phyloP scores from a whole-genome alignment of 92 coral and sea anemone genomes.

The Epizoanthus rinbou region DNA sequence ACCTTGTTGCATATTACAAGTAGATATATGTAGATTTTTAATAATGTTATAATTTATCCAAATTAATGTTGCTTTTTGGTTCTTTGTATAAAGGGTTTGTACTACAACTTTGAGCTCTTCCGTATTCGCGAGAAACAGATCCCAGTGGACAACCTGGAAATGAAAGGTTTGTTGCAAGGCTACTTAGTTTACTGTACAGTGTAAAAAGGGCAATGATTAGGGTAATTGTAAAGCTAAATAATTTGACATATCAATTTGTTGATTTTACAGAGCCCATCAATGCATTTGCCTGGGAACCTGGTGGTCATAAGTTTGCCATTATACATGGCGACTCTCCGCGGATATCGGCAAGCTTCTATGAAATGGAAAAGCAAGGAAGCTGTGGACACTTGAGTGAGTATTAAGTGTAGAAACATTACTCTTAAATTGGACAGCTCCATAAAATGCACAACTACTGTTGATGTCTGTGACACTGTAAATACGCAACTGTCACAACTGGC shows the following conservation, averaged over 20 bases:
- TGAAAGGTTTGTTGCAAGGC: slow-evolving; percentile 74
- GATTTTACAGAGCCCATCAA: slow-evolving; percentile 76
- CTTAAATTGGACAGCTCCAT: too few species aligned
- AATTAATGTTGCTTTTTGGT: neutral
- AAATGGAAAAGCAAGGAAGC: slow-evolving; percentile 90
- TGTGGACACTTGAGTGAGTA: slow-evolving; percentile 88
- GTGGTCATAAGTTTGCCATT: slow-evolving; percentile 87
- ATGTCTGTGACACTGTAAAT: too few species aligned
- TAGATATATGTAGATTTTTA: too few species aligned
- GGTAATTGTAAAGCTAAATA: too few species aligned
- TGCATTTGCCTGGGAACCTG: slow-evolving; percentile 98
- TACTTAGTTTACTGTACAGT: neutral
- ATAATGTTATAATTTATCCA: neutral
- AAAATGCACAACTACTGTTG: too few species aligned
- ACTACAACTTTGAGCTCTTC: slow-evolving; percentile 96
- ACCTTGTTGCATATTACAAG: too few species aligned
- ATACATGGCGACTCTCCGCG: slow-evolving; percentile 94
- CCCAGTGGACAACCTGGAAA: slow-evolving; percentile 95
- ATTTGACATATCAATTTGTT: neutral
- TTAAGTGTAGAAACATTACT: neutral
- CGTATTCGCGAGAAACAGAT: slow-evolving; percentile 91
- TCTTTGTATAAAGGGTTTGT: slow-evolving; percentile 72
- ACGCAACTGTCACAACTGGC: neutral
- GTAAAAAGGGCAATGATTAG: too few species aligned
- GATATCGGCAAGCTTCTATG: slow-evolving; percentile 90